Evolutionary conservation across 2,797 vertebrate genomes (phyloP), one percentile per base, ranked within the genome.

Genomic region (Melanotaenia pygmaea): DNA sequence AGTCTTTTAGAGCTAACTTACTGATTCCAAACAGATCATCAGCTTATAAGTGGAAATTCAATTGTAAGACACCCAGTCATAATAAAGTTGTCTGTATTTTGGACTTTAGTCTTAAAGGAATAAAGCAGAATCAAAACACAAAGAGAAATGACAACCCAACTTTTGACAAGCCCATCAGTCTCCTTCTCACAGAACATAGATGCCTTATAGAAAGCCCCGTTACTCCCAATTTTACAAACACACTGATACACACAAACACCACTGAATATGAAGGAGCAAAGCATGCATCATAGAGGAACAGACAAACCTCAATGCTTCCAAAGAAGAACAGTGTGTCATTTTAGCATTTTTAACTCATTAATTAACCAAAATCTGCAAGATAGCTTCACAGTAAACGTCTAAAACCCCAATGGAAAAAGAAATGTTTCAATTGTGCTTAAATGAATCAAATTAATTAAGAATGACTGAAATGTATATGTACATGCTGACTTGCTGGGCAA

Each of bases 141-240:
- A 16, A 53, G 60, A 69, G 64, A n/a, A 64, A 73, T 43, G 13
- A 77, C 47, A 5, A 62, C 13, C 38, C 47, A 80, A 74, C 59
- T 50, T 80, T 45, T 79, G 51, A 72, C 32, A 58, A 63, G 24
- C 38, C 62, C 26, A 14, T 62, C 43, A 64, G 45, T 56, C 30
- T 59, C 64, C 51, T 70, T 61, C 40, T 11, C 34, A 18, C 0
- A 56, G 58, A 22, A 76, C 18, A 77, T 28, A 59, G 50, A 64
- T 61, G 68, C 30, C 57, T 54, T 24, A 59, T 24, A 78, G 73
- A 82, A 69, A 80, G 71, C 60, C 64, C 69, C 14, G 60, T 84
- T 70, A 70, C 65, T 83, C 65, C 67, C 67, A 81, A 87, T 86
- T 81, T 65, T 82, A 82, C 75, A 76, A 82, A 78, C 62, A 24